Percentiles rank a stretch among this genome's conserved stretches.
Evolutionary conservation across 2,113 vertebrate genomes (phyloP).

Genomic region (Ctenomys sociabilis): DNA sequence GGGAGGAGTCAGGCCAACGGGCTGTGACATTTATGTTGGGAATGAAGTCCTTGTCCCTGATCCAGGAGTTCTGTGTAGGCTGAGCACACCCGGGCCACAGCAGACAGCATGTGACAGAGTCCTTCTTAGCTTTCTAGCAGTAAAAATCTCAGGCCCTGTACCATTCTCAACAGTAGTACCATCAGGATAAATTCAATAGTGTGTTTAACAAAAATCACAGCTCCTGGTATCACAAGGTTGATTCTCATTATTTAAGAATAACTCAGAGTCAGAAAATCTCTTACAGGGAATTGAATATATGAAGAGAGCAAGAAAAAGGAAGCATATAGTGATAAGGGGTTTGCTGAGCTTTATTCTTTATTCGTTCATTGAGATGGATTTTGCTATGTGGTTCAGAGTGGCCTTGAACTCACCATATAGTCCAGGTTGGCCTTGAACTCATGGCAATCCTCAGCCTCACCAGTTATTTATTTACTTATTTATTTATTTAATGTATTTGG

Average conservation of each 20-base stretch:
- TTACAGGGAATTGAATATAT: not conserved
- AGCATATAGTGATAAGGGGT: not conserved
- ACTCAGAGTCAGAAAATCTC: constrained; percentile 4
- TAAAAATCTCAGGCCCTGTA: not conserved
- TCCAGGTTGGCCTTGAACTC: not conserved
- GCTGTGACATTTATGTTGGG: not conserved
- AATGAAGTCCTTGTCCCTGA: not conserved
- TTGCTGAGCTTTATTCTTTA: not conserved
- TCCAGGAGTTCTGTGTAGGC: not conserved
- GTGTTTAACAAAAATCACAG: not conserved
- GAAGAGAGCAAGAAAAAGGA: not conserved
- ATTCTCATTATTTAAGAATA: constrained; percentile 25
- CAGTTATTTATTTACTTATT: too few species aligned
- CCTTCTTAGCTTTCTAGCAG: not conserved
- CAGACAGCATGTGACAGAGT: not conserved
- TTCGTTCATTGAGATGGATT: not conserved
- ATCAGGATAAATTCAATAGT: not conserved
- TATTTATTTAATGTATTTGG: too few species aligned
- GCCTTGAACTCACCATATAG: not conserved
- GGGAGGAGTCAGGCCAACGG: not conserved
- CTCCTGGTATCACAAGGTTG: not conserved
- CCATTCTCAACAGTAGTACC: not conserved
- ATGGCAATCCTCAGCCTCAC: not conserved
- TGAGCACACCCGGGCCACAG: not conserved
- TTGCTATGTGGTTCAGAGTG: not conserved